phyloP scores from a whole-genome alignment of 2,797 vertebrate genomes.

The Halcyon chelicuti region DNA sequence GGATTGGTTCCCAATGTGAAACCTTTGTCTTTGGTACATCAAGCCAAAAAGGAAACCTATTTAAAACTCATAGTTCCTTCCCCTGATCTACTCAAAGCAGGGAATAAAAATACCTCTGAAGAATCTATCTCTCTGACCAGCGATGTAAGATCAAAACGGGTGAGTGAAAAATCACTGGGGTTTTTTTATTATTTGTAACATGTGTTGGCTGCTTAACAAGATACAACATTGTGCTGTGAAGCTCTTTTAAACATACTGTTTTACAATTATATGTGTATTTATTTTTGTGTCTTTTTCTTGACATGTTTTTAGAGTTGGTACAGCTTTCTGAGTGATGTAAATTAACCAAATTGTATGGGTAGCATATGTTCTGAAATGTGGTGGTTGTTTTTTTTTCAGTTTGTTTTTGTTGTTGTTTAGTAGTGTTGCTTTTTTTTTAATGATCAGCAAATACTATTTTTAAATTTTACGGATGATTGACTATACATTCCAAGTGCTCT shows the following conservation, averaged over 20 bases:
- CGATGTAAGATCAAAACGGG: constrained; percentile 86
- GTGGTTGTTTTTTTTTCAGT: background rate
- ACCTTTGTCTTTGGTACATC: constrained; percentile 87
- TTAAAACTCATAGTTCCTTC: constrained; percentile 88
- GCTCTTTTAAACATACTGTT: background rate
- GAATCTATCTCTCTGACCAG: constrained; percentile 78
- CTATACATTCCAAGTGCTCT: background rate
- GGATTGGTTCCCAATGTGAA: constrained; percentile 85
- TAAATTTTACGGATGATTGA: background rate
- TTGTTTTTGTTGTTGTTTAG: too few species aligned
- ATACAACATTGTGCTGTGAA: background rate
- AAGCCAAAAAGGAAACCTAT: constrained; percentile 85
- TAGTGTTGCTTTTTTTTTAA: background rate
- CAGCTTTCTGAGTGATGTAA: background rate
- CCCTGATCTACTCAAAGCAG: constrained; percentile 87
- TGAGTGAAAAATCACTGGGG: constrained; percentile 68
- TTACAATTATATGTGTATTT: background rate
- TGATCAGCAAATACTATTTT: background rate
- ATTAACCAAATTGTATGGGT: background rate
- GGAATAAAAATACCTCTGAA: constrained; percentile 85
- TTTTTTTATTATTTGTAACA: background rate
- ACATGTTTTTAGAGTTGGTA: background rate
- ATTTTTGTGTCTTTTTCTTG: background rate
- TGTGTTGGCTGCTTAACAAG: background rate
- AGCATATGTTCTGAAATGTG: background rate